These are phyloP conservation scores for Homarus gammarus DNA, from an alignment of 2,888 invertebrate species.

Conservation along the genomic window DNA sequence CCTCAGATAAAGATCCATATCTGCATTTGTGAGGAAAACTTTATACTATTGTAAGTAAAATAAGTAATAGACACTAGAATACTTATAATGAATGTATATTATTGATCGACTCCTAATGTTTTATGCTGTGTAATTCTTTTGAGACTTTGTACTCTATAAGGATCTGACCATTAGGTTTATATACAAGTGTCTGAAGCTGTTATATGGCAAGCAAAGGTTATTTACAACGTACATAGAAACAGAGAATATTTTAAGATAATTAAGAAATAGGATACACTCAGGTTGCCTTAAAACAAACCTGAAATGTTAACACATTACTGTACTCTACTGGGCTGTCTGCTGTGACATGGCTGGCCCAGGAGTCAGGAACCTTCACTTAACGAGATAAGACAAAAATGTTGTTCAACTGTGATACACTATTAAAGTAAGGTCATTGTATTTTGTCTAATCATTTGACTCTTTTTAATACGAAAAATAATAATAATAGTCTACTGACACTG, in stretches of 20 bases:
- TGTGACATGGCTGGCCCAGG: not conserved
- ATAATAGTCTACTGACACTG: too few relatives aligned
- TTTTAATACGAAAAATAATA: too few relatives aligned
- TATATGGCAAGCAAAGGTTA: too few relatives aligned
- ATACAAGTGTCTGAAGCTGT: too few relatives aligned
- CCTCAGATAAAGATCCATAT: not conserved
- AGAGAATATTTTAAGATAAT: not conserved
- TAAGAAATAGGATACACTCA: not conserved
- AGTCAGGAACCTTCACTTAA: not conserved
- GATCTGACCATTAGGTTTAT: not conserved
- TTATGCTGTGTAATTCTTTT: not conserved
- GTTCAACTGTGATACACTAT: slow-evolving; percentile 13
- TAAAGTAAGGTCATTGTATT: slow-evolving; percentile 4
- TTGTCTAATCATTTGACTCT: too few relatives aligned
- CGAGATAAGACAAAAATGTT: not conserved
- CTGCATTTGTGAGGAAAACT: not conserved
- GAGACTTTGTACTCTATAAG: not conserved
- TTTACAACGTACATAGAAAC: not conserved
- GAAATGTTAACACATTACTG: not conserved
- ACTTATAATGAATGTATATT: not conserved
- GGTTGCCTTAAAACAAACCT: not conserved
- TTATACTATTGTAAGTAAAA: not conserved
- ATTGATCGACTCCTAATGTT: not conserved
- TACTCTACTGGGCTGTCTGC: too few relatives aligned
- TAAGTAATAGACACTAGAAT: not conserved